Evolutionary conservation across 2,113 vertebrate genomes (phyloP), one percentile per base, ranked within the genome.

Genomic region (Tachysurus fulvidraco): DNA sequence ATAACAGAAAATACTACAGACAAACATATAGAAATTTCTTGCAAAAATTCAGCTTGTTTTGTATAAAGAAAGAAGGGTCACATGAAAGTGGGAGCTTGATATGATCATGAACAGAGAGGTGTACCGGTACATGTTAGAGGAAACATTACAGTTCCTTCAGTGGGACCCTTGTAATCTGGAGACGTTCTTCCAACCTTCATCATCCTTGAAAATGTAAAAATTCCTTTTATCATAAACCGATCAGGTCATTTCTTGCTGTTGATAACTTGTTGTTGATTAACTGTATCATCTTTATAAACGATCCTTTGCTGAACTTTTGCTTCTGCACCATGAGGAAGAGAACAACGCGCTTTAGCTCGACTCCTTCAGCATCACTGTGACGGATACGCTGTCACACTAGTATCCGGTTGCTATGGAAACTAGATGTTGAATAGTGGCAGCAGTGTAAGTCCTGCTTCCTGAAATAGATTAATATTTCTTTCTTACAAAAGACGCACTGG

Each of bases 371-470:
- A 87, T 85, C 86, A 57, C 50, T 69, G 30, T 89, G 89, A 85
- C 71, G 84, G 91, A 88, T 90, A 88, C 85, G 87, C 73, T 25
- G 41, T 89, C 88, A 85, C 84, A 88, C 79, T 78, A n/a, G 85
- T 90, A 90, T 88, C 87, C 17, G 23, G 93, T 95, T 93, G 87
- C 93, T 91, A 91, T 92, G 93, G 93, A 88, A 93, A 95, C 94
- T 88, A 89, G 90, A 91, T 88, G 91, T 93, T 91, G 86, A 92
- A 92, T 92, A 83, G 92, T 91, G 85, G 87, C 88, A 81, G 90
- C 46, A 85, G 85, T 41, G 54, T 85, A 91, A 92, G 90, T 88
- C 90, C 77, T 89, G 86, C 88, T 88, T 90, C 91, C 89, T 76
- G 85, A 93, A 93, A 93, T 93, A 92, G 90, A 90, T 85, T 65